Evolutionary conservation across 1,140 invertebrate species (phyloP).

Genomic region (Aphelenchoides fujianensis): DNA sequence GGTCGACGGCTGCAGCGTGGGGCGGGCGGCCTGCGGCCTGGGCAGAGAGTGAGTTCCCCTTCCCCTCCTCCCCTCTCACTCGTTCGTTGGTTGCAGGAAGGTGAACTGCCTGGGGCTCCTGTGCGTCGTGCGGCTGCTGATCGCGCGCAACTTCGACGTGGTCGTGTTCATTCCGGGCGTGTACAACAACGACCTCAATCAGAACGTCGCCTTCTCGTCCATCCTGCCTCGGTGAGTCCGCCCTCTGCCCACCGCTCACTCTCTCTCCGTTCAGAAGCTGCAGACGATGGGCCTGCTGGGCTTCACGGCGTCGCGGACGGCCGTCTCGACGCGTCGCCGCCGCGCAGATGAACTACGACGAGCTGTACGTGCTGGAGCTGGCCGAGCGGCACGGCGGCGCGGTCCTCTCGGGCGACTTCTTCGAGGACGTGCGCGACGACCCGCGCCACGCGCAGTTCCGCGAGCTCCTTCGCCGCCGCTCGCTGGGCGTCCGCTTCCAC

Average conservation of each 20-base stretch:
- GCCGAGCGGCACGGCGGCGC: constrained; percentile 17
- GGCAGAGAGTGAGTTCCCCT: too few relatives aligned
- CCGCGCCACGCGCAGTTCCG: constrained; percentile 1
- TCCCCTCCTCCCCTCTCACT: too few relatives aligned
- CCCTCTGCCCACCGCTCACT: neutral
- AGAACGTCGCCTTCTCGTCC: neutral
- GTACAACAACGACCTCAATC: constrained; percentile 21
- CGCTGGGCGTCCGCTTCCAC: constrained; percentile 16
- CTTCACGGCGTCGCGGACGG: constrained; percentile 17
- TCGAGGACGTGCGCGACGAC: constrained; percentile 22
- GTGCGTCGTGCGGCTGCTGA: constrained; percentile 13
- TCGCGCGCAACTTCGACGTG: constrained; percentile 26
- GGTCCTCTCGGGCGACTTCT: constrained; percentile 21
- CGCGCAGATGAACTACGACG: constrained; percentile 24
- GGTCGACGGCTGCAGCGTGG: too few relatives aligned
- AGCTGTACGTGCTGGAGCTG: constrained; percentile 19
- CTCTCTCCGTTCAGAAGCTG: constrained; percentile 7
- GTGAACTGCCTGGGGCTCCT: constrained; percentile 22
- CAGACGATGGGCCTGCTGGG: constrained; percentile 18
- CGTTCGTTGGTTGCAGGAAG: constrained; percentile 5
- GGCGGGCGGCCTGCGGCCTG: too few relatives aligned
- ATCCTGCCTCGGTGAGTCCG: neutral
- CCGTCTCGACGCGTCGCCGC: neutral
- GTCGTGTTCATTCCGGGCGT: constrained; percentile 15
- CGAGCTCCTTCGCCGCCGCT: constrained; percentile 11